These are phyloP conservation scores for Athetis lepigone DNA, from an alignment of 2,888 invertebrate genomes.

Conservation along the genomic window DNA sequence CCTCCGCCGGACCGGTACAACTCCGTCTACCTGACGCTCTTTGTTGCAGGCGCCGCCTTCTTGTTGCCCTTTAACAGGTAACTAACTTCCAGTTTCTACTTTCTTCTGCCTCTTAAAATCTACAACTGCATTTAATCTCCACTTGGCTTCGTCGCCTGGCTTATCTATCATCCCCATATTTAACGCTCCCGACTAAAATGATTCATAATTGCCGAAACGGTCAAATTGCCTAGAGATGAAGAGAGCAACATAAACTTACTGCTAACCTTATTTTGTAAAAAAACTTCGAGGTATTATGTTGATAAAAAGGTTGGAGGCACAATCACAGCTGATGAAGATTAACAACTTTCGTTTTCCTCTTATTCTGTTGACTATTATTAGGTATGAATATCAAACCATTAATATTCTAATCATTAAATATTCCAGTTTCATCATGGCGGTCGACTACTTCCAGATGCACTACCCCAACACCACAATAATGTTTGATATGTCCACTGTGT, in stretches of 20 bases:
- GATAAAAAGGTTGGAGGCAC: too few relatives aligned
- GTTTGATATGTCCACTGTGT: slow-evolving; percentile 97
- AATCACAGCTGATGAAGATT: too few relatives aligned
- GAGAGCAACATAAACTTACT: too few relatives aligned
- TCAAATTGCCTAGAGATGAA: too few relatives aligned
- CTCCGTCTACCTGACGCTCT: slow-evolving; percentile 93
- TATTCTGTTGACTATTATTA: too few relatives aligned
- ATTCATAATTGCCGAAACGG: too few relatives aligned
- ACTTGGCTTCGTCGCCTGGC: neutral
- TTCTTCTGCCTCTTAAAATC: neutral
- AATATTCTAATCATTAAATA: too few relatives aligned
- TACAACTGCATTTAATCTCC: neutral
- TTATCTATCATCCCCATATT: too few relatives aligned
- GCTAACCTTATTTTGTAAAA: too few relatives aligned
- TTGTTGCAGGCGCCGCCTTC: slow-evolving; percentile 97
- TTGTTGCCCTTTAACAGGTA: slow-evolving; percentile 98
- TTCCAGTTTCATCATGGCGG: slow-evolving; percentile 97
- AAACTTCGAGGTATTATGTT: too few relatives aligned
- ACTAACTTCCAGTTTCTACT: neutral
- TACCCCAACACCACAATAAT: slow-evolving; percentile 96
- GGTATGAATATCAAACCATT: too few relatives aligned
- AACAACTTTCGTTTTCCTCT: neutral
- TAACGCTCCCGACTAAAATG: too few relatives aligned
- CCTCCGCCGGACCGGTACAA: slow-evolving; percentile 93
- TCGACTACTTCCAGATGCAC: slow-evolving; percentile 96